Base-by-base conservation (phyloP, 2,888 invertebrate genomes). In the Cecidostiba fungosa region DNA sequence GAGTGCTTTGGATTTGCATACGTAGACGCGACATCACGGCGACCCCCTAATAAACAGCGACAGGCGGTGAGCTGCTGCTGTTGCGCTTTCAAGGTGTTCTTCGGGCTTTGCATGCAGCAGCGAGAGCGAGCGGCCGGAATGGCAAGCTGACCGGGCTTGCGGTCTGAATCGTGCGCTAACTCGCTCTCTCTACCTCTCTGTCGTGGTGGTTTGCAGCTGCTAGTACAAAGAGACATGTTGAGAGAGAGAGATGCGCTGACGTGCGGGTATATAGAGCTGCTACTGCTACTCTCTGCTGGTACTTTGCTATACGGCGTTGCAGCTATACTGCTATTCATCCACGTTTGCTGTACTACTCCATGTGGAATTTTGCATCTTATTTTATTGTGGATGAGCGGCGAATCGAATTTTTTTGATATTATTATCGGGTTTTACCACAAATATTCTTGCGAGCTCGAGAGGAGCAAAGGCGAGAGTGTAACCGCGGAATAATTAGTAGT, bases 21-120 rank as follows among this genome's bases (percentile, higher is more conserved):
- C 39, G 47, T 23, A 39, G 32, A 69, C 36, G 86, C 50, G 86
- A 84, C 76, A 50, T 81, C 74, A 39, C 50, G 47, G 32, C 36
- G 73, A 26, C 39, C 62, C 62, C 32, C 84, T 78, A 69, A 85
- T 85, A 85, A 85, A 82, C 82, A 78, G 69, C 78, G 85, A 82
- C 66, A 59, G 69, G 36, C 59, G 59, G 50, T 62, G 62, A 81
- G 73, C 54, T 50, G 72, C 72, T 32, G 73, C 23, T 43, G 29
- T 26, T 39, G 69, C 50, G 69, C 70, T 72, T 70, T 79, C 70
- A 54, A 72, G 70, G 70, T 72, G 79, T 72, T 79, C 70, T 72
- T 79, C 54, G 77, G 59, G 54, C n/a, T 62, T 36, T 19, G 73
- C 73, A 43, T 14, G n/a, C 72, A 19, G n/a, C n/a, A 26, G 72